phyloP scores from a whole-genome alignment of 2,113 vertebrate species.

The Fulmarus glacialis region DNA sequence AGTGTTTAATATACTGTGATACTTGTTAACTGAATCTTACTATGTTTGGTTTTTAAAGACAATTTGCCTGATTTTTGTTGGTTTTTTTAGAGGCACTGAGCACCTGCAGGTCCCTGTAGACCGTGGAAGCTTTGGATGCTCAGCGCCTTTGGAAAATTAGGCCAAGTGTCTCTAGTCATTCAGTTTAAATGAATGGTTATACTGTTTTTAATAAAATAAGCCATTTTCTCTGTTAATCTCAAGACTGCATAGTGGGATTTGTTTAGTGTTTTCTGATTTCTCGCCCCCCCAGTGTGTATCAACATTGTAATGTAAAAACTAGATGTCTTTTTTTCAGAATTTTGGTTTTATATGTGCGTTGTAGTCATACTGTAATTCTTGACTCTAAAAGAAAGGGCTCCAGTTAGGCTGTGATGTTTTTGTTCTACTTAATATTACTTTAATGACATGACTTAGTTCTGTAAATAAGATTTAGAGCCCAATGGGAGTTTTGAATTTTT shows the following conservation, averaged over 20 bases:
- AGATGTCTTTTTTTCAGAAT: constrained; percentile 34
- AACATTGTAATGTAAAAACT: constrained; percentile 62
- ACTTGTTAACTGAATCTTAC: constrained; percentile 78
- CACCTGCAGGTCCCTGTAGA: constrained; percentile 19
- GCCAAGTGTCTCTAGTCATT: constrained; percentile 86
- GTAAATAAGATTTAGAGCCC: constrained; percentile 73
- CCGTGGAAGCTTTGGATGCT: constrained; percentile 29
- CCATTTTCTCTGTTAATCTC: constrained; percentile 80
- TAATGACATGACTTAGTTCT: constrained; percentile 59
- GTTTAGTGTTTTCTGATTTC: constrained; percentile 60
- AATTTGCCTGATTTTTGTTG: constrained; percentile 74
- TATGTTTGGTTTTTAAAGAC: constrained; percentile 90
- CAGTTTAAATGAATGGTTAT: constrained; percentile 95
- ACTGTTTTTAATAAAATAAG: constrained; percentile 92
- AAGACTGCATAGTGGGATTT: constrained; percentile 72
- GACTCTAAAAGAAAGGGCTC: constrained; percentile 72
- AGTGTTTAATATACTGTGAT: constrained; percentile 85
- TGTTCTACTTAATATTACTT: constrained; percentile 54
- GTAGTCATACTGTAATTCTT: constrained; percentile 60
- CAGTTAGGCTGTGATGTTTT: constrained; percentile 69
- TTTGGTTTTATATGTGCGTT: constrained; percentile 61
- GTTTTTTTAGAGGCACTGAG: constrained; percentile 62
- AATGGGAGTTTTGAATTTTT: constrained; percentile 47
- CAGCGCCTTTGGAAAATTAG: constrained; percentile 70
- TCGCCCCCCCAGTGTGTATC: constrained; percentile 10